Conservation (phyloP, 2,797 vertebrate species). For the Amniataba percoides region DNA sequence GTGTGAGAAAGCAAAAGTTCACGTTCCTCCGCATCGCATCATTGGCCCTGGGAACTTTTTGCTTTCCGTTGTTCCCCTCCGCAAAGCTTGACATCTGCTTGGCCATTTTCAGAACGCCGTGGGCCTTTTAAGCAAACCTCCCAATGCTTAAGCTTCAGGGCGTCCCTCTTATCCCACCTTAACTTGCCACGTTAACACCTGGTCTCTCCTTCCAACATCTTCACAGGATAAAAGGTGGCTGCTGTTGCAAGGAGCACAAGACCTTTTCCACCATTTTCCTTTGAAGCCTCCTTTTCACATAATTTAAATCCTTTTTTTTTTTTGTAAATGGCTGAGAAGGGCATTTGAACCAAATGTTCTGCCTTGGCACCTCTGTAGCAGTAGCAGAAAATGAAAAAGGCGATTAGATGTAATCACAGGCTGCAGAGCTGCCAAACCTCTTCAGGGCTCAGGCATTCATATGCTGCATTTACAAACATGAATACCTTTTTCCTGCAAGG, state of each 20-base stretch:
- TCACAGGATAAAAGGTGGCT: constrained; percentile 76
- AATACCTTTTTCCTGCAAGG: constrained; percentile 74
- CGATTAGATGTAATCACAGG: constrained; percentile 68
- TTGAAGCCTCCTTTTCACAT: constrained; percentile 62
- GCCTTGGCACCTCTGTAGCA: constrained; percentile 79
- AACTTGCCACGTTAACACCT: constrained; percentile 76
- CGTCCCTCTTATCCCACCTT: constrained; percentile 70
- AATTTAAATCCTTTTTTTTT: constrained; percentile 59
- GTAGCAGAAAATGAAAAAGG: constrained; percentile 60
- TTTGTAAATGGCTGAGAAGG: constrained; percentile 66
- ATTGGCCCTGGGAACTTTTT: constrained; percentile 79
- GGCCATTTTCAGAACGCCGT: constrained; percentile 81
- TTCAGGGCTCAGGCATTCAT: constrained; percentile 78
- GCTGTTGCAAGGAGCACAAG: constrained; percentile 85
- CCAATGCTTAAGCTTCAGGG: constrained; percentile 85
- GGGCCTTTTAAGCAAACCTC: constrained; percentile 80
- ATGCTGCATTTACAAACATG: constrained; percentile 68
- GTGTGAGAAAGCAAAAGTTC: constrained; percentile 81
- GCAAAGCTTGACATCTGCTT: constrained; percentile 87
- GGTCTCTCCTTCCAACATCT: constrained; percentile 84
- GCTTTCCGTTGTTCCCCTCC: constrained; percentile 72
- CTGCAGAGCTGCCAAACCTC: constrained; percentile 80
- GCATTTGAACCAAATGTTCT: constrained; percentile 73
- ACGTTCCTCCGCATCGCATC: constrained; percentile 73
- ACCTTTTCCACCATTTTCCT: constrained; percentile 75